Conservation (phyloP, 2,797 vertebrate species). For the Gephyroberyx darwinii region DNA sequence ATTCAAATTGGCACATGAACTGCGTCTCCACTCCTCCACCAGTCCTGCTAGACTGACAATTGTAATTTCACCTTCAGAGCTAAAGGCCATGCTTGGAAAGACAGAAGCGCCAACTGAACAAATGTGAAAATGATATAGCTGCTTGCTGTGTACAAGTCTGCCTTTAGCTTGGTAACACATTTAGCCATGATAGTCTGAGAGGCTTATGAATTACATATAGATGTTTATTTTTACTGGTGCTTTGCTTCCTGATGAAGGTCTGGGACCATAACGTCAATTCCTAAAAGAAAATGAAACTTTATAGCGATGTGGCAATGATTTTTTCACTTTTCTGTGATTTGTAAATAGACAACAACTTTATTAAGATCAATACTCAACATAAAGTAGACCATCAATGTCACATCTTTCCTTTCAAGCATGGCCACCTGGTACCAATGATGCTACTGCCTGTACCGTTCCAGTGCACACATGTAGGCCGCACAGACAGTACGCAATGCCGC, state of each 20-base stretch:
- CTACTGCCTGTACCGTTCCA: slow-evolving; percentile 38
- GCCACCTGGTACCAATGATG: slow-evolving; percentile 36
- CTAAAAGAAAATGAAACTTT: neutral
- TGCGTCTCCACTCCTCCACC: slow-evolving; percentile 43
- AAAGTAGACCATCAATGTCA: slow-evolving; percentile 21
- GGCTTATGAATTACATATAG: neutral
- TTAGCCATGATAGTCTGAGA: no score
- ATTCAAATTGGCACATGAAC: slow-evolving; percentile 83
- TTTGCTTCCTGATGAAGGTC: neutral
- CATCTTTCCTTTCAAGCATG: slow-evolving; percentile 63
- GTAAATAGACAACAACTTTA: slow-evolving; percentile 10
- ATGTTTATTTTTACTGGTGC: neutral
- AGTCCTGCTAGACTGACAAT: slow-evolving; percentile 13
- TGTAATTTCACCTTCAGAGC: slow-evolving; percentile 21
- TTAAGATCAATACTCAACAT: neutral
- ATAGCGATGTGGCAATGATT: neutral
- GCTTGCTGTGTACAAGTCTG: neutral
- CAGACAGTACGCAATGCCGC: slow-evolving; percentile 43
- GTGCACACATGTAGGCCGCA: slow-evolving; percentile 41
- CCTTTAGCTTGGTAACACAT: neutral
- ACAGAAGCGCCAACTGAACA: slow-evolving; percentile 27
- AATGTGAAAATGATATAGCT: slow-evolving; percentile 18
- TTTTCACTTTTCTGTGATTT: slow-evolving; percentile 4
- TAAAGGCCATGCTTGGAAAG: slow-evolving; percentile 58
- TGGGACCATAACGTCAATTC: neutral